phyloP scores from a whole-genome alignment of 2,888 invertebrate species.

The Ochropleura plecta region DNA sequence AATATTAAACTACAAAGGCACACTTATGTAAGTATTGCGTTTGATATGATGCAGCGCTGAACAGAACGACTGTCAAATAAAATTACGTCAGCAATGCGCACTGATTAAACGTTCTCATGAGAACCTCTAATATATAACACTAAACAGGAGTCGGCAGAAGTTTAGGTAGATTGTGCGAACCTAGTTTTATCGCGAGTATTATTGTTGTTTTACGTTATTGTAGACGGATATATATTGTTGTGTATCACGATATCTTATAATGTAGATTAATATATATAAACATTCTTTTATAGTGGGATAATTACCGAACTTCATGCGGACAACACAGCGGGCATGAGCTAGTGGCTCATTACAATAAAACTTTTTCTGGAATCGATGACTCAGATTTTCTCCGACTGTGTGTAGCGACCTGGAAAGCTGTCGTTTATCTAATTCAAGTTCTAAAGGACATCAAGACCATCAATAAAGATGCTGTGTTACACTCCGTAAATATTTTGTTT shows the following conservation, averaged over 20 bases:
- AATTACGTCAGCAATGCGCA: slow-evolving; percentile 73
- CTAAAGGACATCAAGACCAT: background rate
- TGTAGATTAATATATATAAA: no score
- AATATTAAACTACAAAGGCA: slow-evolving; percentile 57
- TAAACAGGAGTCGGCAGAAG: slow-evolving; percentile 41
- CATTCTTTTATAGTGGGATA: no score
- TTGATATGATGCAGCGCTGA: slow-evolving; percentile 53
- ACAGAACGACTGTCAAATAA: slow-evolving; percentile 71
- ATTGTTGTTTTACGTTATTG: no score
- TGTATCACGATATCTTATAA: no score
- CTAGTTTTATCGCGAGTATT: background rate
- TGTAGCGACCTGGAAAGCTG: no score
- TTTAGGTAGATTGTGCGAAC: background rate
- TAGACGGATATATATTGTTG: no score
- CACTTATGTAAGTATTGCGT: slow-evolving; percentile 48
- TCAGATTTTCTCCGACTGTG: no score
- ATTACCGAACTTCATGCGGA: no score
- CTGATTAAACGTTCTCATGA: slow-evolving; percentile 72
- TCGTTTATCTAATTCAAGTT: no score
- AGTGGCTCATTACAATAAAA: no score
- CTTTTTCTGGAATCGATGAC: no score
- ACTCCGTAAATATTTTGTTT: background rate
- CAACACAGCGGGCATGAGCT: no score
- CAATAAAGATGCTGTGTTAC: background rate
- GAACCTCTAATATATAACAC: slow-evolving; percentile 46